Conservation (phyloP, 2,113 vertebrate species). For the Oreochromis spilurus region DNA sequence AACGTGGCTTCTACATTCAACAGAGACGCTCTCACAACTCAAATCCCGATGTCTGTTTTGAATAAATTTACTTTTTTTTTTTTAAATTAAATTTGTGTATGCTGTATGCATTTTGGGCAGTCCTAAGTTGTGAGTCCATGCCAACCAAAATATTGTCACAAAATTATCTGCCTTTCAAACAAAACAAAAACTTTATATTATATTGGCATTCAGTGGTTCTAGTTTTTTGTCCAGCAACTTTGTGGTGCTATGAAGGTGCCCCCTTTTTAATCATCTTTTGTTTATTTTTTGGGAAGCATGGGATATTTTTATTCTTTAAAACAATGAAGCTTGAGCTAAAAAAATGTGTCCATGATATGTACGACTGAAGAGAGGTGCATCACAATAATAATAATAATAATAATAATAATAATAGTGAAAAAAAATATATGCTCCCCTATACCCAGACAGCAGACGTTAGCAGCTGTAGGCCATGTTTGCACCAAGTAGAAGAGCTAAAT, state of each 20-base stretch:
- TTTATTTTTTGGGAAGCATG: neutral
- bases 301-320: neutral
- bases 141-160: neutral
- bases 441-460: neutral
- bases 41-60: neutral
- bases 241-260: neutral
- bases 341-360: neutral
- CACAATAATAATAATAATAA: neutral
- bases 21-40: neutral
- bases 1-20: neutral
- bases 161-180: neutral
- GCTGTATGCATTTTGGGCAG: neutral
- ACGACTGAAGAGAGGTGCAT: neutral
- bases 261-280: neutral
- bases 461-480: slow-evolving; percentile 21
- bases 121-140: neutral
- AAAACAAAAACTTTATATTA: neutral
- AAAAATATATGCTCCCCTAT: neutral
- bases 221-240: neutral
- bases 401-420: neutral
- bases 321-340: neutral
- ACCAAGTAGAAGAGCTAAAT: slow-evolving; percentile 35
- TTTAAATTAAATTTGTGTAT: rapidly evolving
- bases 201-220: neutral
- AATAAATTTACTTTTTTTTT: neutral